A percentile compares a stretch with the other conserved stretches of the same genome.
phyloP scores from a whole-genome alignment of 2,113 vertebrate genomes.

The Toxotes chatareus region DNA sequence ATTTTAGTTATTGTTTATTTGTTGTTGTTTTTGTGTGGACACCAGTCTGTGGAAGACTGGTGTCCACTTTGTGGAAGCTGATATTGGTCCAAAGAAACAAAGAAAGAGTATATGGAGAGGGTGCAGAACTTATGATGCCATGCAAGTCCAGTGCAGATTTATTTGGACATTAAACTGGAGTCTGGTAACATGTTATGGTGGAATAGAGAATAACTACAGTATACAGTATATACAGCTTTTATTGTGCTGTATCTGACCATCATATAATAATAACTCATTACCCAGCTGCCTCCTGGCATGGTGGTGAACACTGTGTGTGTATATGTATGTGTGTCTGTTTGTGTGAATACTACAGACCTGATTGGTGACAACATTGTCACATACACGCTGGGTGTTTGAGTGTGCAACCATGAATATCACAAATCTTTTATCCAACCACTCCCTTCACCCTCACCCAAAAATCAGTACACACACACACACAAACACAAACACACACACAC shows the following conservation, averaged over 20 bases:
- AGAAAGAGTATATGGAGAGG: conserved; percentile 20
- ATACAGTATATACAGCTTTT: conserved; percentile 7
- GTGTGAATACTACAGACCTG: conserved; percentile 22
- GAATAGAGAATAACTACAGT: not conserved
- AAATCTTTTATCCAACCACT: conserved; percentile 81
- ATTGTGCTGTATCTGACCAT: conserved; percentile 29
- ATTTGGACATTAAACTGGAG: conserved; percentile 37
- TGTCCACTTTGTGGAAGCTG: too few relatives aligned
- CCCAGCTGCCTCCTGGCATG: conserved; percentile 2
- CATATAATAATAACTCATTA: conserved; percentile 23
- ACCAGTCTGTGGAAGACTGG: too few relatives aligned
- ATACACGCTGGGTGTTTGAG: conserved; percentile 57
- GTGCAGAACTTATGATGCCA: conserved; percentile 34
- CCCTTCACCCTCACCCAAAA: not conserved
- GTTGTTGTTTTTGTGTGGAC: too few relatives aligned
- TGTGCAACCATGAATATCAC: conserved; percentile 87
- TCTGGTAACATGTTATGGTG: conserved; percentile 14
- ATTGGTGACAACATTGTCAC: conserved; percentile 58
- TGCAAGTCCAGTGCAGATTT: conserved; percentile 52
- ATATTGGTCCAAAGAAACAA: too few relatives aligned
- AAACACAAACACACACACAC: conserved; percentile 59
- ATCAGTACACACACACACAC: conserved; percentile 11
- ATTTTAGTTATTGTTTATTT: too few relatives aligned
- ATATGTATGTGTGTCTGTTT: conserved; percentile 6
- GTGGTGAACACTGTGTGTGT: conserved; percentile 9